These are phyloP conservation scores for Thinocorus orbignyianus DNA, from an alignment of 2,113 vertebrate species.

Conservation along the genomic window DNA sequence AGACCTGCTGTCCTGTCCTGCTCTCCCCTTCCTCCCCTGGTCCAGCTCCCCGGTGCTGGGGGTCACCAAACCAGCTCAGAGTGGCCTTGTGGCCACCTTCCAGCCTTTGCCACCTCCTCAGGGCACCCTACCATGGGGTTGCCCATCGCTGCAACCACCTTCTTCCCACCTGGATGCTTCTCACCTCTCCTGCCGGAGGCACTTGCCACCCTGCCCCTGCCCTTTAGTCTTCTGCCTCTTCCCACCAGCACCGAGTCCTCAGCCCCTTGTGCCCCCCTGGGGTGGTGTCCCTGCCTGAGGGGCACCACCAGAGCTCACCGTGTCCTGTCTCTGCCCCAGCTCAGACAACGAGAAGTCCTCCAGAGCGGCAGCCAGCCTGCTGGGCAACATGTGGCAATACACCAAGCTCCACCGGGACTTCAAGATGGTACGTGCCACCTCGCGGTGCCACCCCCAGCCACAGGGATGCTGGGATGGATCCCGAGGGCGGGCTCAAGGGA, in stretches of 20 bases:
- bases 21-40: background rate
- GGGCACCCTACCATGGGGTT: fast-evolving
- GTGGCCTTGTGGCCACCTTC: background rate
- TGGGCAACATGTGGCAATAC: conserved; percentile 94
- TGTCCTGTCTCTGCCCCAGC: conserved; percentile 53
- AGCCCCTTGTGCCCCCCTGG: fast-evolving
- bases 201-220: background rate
- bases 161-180: background rate
- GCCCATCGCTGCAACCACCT: fast-evolving
- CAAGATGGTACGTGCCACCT: conserved; percentile 73
- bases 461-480: background rate
- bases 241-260: fast-evolving
- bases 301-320: background rate
- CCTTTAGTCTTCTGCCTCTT: background rate
- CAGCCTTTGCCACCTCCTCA: background rate
- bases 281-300: background rate
- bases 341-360: conserved; percentile 78
- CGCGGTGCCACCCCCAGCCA: fast-evolving
- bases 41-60: background rate
- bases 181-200: background rate
- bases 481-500: background rate
- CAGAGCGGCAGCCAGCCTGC: conserved; percentile 85
- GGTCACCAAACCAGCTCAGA: background rate
- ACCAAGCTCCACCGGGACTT: conserved; percentile 89
- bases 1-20: fast-evolving